Evolutionary conservation across 2,888 invertebrate genomes (phyloP), one percentile per base, ranked within the genome.

Genomic region (Apomyelois bistriatella): DNA sequence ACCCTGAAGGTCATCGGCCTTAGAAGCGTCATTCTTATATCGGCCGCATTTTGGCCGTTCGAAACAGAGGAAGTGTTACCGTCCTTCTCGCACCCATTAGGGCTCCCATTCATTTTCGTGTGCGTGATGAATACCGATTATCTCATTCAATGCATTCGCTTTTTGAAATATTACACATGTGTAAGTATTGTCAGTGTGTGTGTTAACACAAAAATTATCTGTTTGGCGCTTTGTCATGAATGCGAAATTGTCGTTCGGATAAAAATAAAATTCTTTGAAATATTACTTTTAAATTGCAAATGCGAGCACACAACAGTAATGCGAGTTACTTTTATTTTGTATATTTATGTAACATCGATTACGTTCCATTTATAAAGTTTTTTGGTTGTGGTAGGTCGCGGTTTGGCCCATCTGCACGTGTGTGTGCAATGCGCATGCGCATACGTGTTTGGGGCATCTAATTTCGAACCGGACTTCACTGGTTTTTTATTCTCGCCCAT

Each of bases 21-120:
- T 80, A 82, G 72, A 79, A 80, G 78, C 84, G 85, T 89, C 87
- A 89, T 88, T 88, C 89, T 89, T 88, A 85, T 88, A 88, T 87
- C 80, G 84, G 86, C 79, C 78, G 84, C 87, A 86, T 85, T 89
- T 89, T 82, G 89, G 89, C 75, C 74, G 72, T 74, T 73, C 74
- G 82, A 79, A 86, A 82, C 79, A 68, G 73, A 72, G 72, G 70
- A 79, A 75, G 65, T 79, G 66, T 67, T 63, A 59, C 73, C 60
- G 60, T 87, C 88, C 58, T 75, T 49, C 56, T 88, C 79, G 46
- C 72, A 72, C 85, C 55, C 60, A 63, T 64, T 62, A 66, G 57
- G 65, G 67, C 65, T 67, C 77, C 76, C 70, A 75, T 76, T 74
- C 75, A 82, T 82, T 80, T 86, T 85, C 76, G 81, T 79, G 80